Base-by-base conservation (phyloP, 2,888 invertebrate genomes). In the Glomeris marginata region DNA sequence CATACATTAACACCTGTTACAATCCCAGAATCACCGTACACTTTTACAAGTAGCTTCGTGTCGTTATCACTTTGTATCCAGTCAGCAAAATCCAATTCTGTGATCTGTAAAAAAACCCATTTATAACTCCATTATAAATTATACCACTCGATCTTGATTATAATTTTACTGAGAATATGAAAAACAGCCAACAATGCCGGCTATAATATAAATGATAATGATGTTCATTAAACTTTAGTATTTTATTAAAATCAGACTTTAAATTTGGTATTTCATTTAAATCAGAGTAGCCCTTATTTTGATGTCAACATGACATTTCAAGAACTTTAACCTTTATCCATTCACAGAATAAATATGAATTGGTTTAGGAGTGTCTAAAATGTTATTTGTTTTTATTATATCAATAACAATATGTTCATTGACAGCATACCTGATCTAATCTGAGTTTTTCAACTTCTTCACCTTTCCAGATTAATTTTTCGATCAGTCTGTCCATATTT, bases 1-100 rank as follows among this genome's bases (percentile, higher is more conserved):
- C 45, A 22, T 37, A 52, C 52, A 22, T 41, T 36, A 33, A 52
- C 20, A 20, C 50, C n/a, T 8, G 52, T 52, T 8, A 50, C 50
- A n/a, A 52, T 33, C 10, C 50, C 52, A 15, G 40, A 38, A 38
- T 52, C 52, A 2, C 52, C 52, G 28, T 36, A 52, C 6, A 44
- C 38, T 35, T 52, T 52, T 10, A 52, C 47, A 1, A 52, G 38
- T 10, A 46, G 22, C 21, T 47, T 50, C 6, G 40, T 35, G 8
- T 28, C 18, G 16, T 20, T 38, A n/a, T 47, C 36, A 21, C 33
- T 21, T 6, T 15, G n/a, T 33, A 21, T 21, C 49, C 49, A 49
- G 11, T 49, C 49, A 5, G 10, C 43, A n/a, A 47, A 38, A 22
- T 50, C 28, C 15, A 46, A 18, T 18, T 45, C 18, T 8, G 33